Evolutionary conservation across 1,140 invertebrate genomes (phyloP), one percentile per base, ranked within the genome.

Genomic region (Ephestia elutella): DNA sequence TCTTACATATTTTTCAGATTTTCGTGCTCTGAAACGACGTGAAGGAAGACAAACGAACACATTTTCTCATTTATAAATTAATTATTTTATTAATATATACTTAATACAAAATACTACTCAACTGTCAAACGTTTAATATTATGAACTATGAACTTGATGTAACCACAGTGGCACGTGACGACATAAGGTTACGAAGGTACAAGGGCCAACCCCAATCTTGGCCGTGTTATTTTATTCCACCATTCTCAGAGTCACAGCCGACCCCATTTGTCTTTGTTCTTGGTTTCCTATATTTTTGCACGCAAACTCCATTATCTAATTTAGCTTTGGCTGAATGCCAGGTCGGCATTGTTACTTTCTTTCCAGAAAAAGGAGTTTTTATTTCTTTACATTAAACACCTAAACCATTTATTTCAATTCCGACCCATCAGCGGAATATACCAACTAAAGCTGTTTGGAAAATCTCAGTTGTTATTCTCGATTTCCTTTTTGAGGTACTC

Each of bases 221-320:
- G 54, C 69, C 56, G 68, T 73, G 74, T 87, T 82, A 82, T 80
- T 86, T 84, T 82, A 85, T 84, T 85, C 82, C 73, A 80, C 67
- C 73, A 68, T 83, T 82, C 48, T 75, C 79, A 75, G 78, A 84
- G 71, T 81, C 81, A 81, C 69, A 84, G 76, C 78, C 81, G 82
- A 74, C 80, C 78, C 79, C 82, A 87, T 86, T 87, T 86, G 82
- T 86, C 85, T 87, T 86, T 87, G 82, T 87, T 87, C 82, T 83
- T 76, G 71, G 81, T 84, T 87, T 87, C 82, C 85, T 87, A 87
- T 87, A 87, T 87, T 87, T 87, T 87, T 86, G 85, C 85, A 87
- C 85, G 85, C 85, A 86, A 87, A 87, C 82, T 87, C 85, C 85
- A 87, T 87, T 87, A 87, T 87, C 85, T 87, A 87, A 87, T 87